Base-by-base conservation (phyloP, 23 tunicate species). In the Halocynthia roretzi region DNA sequence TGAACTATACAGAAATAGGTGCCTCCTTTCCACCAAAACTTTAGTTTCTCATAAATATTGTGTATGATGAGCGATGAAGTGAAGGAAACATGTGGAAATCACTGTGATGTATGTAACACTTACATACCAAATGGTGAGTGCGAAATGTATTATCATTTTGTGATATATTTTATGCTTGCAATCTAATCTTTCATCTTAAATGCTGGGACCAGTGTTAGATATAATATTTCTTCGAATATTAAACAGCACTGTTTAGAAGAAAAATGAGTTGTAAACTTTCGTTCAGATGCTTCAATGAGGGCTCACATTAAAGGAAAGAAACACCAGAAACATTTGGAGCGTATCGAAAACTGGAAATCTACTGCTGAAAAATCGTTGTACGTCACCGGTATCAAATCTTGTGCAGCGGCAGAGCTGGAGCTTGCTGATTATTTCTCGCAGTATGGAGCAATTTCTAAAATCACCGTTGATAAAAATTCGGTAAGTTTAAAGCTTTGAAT, bases 351-450 rank as follows among this genome's bases (percentile, higher is more conserved):
- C 55, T 79, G 85, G 79, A 67, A 31, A 17, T 61, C 64, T 11
- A 67, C 57, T 49, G 96, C 96, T 6, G 40, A 50, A 48, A 54
- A 77, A 21, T 89, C 96, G 48, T 44, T 89, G 7, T 89, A 83
- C 76, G 88, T 89, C 18, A 49, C 76, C 12, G 87, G 87, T 50
- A 68, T 83, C 40, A 83, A 78, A 53, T n/a, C 51, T 7, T 51
- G 80, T 11, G 64, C 81, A 9, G 82, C 70, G 50, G 96, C 89
- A n/a, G 96, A 89, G 71, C 56, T 89, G 20, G 23, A 85, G 8
- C 64, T 89, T 54, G 96, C 96, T 8, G 96, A 89, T 78, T 89
- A 84, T 67, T 89, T 89, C 87, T 70, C 77, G 7, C 23, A 70
- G 17, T 84, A 48, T 76, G 82, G 88, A 50, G 51, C 68, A 21